phyloP scores from a whole-genome alignment of 2,113 vertebrate species.

The Kryptolebias marmoratus region DNA sequence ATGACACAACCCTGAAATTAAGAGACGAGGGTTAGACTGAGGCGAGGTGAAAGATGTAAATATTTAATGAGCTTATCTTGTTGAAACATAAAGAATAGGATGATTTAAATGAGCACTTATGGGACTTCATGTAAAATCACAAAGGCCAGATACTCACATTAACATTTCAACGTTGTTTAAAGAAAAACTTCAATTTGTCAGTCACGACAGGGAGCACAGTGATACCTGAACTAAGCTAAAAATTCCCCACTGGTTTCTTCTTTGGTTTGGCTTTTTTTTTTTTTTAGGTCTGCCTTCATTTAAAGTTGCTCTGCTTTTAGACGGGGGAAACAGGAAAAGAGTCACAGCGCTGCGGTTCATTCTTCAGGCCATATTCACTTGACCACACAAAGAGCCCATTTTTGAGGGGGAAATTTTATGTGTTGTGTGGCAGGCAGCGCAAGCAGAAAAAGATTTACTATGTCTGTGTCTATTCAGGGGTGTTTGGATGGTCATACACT shows the following conservation, averaged over 20 bases:
- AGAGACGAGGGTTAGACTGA: slow-evolving; percentile 46
- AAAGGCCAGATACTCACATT: slow-evolving; percentile 16
- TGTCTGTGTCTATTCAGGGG: slow-evolving; percentile 66
- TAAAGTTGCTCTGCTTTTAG: slow-evolving; percentile 71
- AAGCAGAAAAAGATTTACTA: slow-evolving; percentile 73
- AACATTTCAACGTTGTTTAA: slow-evolving; percentile 10
- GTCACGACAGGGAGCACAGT: slow-evolving; percentile 20
- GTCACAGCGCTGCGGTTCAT: slow-evolving; percentile 72
- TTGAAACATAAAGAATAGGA: slow-evolving; percentile 7
- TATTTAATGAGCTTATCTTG: slow-evolving; percentile 23
- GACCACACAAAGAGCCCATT: slow-evolving; percentile 81
- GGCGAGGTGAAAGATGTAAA: slow-evolving; percentile 39
- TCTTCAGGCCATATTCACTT: slow-evolving; percentile 75
- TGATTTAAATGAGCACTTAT: neutral
- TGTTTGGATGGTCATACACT: slow-evolving; percentile 58
- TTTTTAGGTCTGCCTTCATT: slow-evolving; percentile 38
- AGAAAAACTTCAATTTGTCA: slow-evolving; percentile 15
- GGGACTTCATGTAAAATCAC: slow-evolving; percentile 19
- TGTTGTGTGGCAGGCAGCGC: slow-evolving; percentile 65
- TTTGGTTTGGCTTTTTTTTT: slow-evolving; percentile 59
- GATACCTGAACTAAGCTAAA: slow-evolving; percentile 60
- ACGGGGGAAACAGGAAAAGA: slow-evolving; percentile 79
- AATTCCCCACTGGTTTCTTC: slow-evolving; percentile 60
- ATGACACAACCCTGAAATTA: slow-evolving; percentile 47
- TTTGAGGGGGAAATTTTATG: slow-evolving; percentile 75